A percentile compares a stretch with the other conserved stretches of the same genome.
Evolutionary conservation across 1,140 invertebrate genomes (phyloP).

Genomic region (Halyomorpha halys): DNA sequence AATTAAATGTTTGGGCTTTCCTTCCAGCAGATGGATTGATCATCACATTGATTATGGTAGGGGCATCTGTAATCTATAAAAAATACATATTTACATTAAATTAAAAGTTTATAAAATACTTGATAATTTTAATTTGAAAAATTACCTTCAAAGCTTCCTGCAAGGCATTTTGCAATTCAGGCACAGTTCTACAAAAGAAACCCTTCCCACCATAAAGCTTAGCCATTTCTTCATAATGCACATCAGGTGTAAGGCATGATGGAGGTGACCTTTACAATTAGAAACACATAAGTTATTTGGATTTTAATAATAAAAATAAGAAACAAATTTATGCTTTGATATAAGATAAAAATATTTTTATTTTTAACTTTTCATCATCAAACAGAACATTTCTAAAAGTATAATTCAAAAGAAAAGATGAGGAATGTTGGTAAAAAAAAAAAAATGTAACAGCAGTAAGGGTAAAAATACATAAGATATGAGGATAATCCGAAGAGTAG

Average conservation of each 20-base stretch:
- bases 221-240: conserved; percentile 83
- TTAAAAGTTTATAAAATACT: neutral
- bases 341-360: too few species aligned
- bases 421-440: too few species aligned
- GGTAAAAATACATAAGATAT: too few species aligned
- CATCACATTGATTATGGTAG: conserved; percentile 81
- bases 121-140: neutral
- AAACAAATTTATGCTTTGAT: too few species aligned
- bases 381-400: too few species aligned
- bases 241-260: conserved; percentile 59
- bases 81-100: conserved; percentile 23
- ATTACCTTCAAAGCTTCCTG: conserved; percentile 49
- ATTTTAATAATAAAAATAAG: too few species aligned
- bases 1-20: conserved; percentile 80
- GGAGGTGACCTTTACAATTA: conserved; percentile 59
- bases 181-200: conserved; percentile 63
- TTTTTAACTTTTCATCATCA: too few species aligned
- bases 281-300: too few species aligned
- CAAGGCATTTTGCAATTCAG: conserved; percentile 61
- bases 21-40: conserved; percentile 79
- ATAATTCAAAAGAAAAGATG: too few species aligned
- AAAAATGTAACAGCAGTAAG: too few species aligned
- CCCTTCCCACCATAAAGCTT: conserved; percentile 70
- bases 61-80: conserved; percentile 50
- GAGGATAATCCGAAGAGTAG: too few species aligned